Base-by-base conservation (phyloP, 1,140 invertebrate species). In the Marisa cornuarietis region DNA sequence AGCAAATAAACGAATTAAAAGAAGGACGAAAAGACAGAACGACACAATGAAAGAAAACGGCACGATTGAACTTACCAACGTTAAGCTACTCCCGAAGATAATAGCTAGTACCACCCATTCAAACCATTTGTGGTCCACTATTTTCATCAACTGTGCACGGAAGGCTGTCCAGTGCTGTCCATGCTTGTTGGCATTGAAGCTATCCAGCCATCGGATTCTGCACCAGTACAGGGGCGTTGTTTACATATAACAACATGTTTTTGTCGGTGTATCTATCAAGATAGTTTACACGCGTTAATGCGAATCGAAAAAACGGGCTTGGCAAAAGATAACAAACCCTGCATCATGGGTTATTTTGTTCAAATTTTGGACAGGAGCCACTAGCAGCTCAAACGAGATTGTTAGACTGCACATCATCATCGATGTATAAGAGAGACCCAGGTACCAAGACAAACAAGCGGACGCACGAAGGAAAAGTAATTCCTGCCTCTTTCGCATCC, bases 91-190 rank as follows among this genome's bases (percentile, higher is more conserved):
- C 85, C 97, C 94, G 90, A 98, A 94, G 92, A 99, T 99, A 94
- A 98, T 96, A 84, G 96, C 95, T 88, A 99, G 97, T 90, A 99
- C 96, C 91, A 97, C 95, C 85, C 96, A 97, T 94, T 99, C 98
- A 93, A 99, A 99, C 91, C 98, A 96, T 92, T 97, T 98, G 93
- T 99, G 97, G 92, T 99, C 97, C 87, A 99, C 98, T 83, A 99
- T 93, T 92, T 95, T 94, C 91, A 96, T 97, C 80, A 97, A 97
- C 91, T 96, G 96, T 82, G 95, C 93, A 87, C 98, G 93, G 68
- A 98, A 93, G 89, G 95, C 96, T 62, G 94, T 95, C 97, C 97
- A 91, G n/a, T 75, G 80, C 9, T 80, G 72, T 18, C 84, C 85
- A 79, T 78, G 77, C 18, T 18, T 22, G 24, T 82, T 82, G 11